Base-by-base conservation (phyloP, 1,140 invertebrate genomes). In the Centruroides sculpturatus region DNA sequence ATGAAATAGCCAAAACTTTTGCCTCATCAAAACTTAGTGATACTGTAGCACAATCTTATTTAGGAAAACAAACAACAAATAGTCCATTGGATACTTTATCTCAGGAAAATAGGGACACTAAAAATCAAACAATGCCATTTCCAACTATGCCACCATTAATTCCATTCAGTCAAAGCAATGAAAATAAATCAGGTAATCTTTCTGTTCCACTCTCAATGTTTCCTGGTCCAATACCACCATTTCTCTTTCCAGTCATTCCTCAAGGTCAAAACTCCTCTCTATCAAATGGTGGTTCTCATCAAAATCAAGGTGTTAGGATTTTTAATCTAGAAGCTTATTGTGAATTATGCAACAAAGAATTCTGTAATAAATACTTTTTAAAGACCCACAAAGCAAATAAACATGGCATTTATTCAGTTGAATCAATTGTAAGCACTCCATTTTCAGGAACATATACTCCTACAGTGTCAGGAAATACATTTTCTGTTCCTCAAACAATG, bases 341-440 rank as follows among this genome's bases (percentile, higher is more conserved):
- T 73, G 77, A 78, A 66, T 67, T 79, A 51, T 79, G 78, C 71
- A 74, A 78, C 60, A 72, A 76, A 62, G 74, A 78, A 67, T 76
- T 79, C 67, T 98, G 96, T 78, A 99, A 99, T 79, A 99, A 99
- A 74, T 99, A 99, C 75, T 99, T 99, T 73, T 78, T 99, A 4
- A 97, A 98, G 75, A 98, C 94, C 36, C 91, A 95, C 77, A 92
- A 91, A 72, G 90, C 90, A 3, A 95, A 95, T 72, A 94, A 93
- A 69, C 91, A 95, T 70, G 89, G 89, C 9, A 91, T 93, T 58
- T 77, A 75, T 66, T 60, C 66, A 46, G 55, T 63, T 7, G 61
- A 66, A 48, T 60, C 67, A 41, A 59, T 66, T 8, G 70, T 69
- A 10, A 65, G 57, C 54, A 60, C 57, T 35, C 61, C 64, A 34